These are phyloP conservation scores for Polyommatus icarus DNA, from an alignment of 2,888 invertebrate genomes.

Conservation along the genomic window DNA sequence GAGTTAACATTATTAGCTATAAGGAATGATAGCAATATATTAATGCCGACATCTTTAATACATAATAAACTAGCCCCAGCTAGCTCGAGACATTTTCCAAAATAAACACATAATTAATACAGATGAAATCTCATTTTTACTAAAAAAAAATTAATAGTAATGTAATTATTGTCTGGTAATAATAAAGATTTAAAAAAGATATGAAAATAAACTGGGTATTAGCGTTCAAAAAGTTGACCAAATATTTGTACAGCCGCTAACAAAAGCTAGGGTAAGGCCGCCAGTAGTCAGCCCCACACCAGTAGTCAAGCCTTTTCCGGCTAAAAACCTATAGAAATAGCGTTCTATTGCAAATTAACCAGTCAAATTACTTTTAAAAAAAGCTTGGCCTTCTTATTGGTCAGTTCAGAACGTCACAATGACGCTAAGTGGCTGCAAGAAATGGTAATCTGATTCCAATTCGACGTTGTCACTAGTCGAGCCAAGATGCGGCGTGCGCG, in stretches of 20 bases:
- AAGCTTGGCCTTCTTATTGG: too few relatives aligned
- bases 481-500: too few relatives aligned
- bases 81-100: neutral
- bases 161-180: neutral
- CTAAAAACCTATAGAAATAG: too few relatives aligned
- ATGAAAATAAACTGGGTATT: neutral
- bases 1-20: slow-evolving; percentile 8
- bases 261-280: too few relatives aligned
- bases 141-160: neutral
- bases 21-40: slow-evolving; percentile 29
- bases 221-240: neutral
- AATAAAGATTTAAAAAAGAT: neutral
- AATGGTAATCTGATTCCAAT: too few relatives aligned
- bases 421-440: too few relatives aligned
- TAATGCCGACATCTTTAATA: slow-evolving; percentile 9
- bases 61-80: neutral
- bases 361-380: too few relatives aligned
- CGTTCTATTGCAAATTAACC: too few relatives aligned
- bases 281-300: too few relatives aligned
- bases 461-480: too few relatives aligned
- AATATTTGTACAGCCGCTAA: neutral
- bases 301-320: too few relatives aligned
- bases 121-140: neutral
- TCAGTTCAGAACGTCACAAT: too few relatives aligned
- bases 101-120: neutral